Percentiles rank a stretch among this genome's conserved stretches.
Conservation (phyloP, 2,113 vertebrate genomes). For the Triplophysa rosa region DNA sequence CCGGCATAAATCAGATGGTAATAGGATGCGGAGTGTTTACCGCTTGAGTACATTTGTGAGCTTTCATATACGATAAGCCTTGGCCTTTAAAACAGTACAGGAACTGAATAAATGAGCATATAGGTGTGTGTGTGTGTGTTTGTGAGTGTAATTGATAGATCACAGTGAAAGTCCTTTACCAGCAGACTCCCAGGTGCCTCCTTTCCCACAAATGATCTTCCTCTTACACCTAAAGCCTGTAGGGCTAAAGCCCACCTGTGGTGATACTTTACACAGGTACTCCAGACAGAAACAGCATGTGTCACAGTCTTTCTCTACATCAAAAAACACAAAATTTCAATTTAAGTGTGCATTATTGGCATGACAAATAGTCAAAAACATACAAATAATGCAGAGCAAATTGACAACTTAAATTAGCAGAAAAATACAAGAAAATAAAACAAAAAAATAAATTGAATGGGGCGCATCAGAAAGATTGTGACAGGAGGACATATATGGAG, state of each 20-base stretch:
- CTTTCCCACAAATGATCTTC: conserved; percentile 12
- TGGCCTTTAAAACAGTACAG: background rate
- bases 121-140: background rate
- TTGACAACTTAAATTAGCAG: too few relatives aligned
- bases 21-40: conserved; percentile 11
- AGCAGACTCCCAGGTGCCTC: conserved; percentile 77
- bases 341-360: conserved; percentile 28
- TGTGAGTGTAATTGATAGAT: conserved; percentile 21
- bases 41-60: conserved; percentile 23
- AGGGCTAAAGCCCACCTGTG: conserved; percentile 77
- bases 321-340: background rate
- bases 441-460: too few relatives aligned
- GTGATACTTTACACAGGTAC: conserved; percentile 69
- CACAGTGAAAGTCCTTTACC: conserved; percentile 58
- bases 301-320: conserved; percentile 40
- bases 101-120: background rate
- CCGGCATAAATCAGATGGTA: conserved; percentile 12
- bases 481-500: too few relatives aligned
- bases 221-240: conserved; percentile 63
- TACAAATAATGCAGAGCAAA: too few relatives aligned
- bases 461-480: too few relatives aligned
- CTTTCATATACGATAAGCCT: conserved; percentile 6
- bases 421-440: too few relatives aligned
- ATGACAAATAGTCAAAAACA: too few relatives aligned
- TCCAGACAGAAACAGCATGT: conserved; percentile 54